A percentile compares a stretch with the other conserved stretches of the same genome.
These are phyloP conservation scores for Tragelaphus imberbis DNA, from an alignment of 2,113 vertebrate species.

Conservation along the genomic window DNA sequence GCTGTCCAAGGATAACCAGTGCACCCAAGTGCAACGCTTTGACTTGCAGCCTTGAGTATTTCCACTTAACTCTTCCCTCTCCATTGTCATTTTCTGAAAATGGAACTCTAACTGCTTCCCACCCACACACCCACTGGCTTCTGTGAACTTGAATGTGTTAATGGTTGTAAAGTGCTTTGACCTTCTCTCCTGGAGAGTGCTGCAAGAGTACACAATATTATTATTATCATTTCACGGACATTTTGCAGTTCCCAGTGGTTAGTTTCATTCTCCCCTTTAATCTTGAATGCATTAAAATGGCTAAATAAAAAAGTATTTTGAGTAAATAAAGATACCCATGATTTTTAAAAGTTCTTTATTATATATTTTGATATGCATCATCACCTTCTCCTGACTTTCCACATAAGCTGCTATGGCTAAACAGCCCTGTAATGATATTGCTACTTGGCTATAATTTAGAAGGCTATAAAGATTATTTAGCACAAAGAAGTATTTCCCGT, in stretches of 20 bases:
- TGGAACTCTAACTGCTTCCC: background rate
- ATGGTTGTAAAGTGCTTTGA: slow-evolving; percentile 56
- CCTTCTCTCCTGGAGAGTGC: slow-evolving; percentile 53
- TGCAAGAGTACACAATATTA: slow-evolving; percentile 29
- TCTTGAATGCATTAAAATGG: slow-evolving; percentile 60
- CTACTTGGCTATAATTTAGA: slow-evolving; percentile 72
- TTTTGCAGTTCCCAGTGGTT: slow-evolving; percentile 61
- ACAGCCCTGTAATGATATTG: slow-evolving; percentile 68
- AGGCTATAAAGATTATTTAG: slow-evolving; percentile 71
- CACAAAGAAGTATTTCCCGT: slow-evolving; percentile 71
- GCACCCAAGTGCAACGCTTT: background rate
- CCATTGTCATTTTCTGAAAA: background rate
- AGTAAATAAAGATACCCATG: slow-evolving; percentile 71
- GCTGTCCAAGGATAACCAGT: too few relatives aligned
- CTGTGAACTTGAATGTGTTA: background rate
- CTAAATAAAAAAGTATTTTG: slow-evolving; percentile 69
- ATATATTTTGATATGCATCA: slow-evolving; percentile 69
- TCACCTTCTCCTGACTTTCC: slow-evolving; percentile 68
- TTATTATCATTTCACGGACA: slow-evolving; percentile 57
- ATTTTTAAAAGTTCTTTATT: slow-evolving; percentile 72
- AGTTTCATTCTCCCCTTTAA: slow-evolving; percentile 57
- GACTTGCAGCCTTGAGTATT: background rate
- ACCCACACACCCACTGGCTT: background rate
- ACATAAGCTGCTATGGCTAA: slow-evolving; percentile 64
- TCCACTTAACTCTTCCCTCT: slow-evolving; percentile 37